Evolutionary conservation across 1,140 invertebrate genomes (phyloP), one percentile per base, ranked within the genome.

Genomic region (Danaus melanippus): DNA sequence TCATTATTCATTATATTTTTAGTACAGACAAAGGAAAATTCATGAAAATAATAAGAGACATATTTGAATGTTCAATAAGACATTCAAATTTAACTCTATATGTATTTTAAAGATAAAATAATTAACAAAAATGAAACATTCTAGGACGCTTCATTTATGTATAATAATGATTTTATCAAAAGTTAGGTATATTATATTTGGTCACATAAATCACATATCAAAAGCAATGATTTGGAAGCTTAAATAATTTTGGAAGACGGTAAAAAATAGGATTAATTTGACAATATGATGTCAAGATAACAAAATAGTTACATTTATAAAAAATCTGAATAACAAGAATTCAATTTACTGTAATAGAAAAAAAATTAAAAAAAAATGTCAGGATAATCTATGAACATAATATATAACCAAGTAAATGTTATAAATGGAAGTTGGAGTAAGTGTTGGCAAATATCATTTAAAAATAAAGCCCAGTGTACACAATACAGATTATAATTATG

Each of bases 121-220:
- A 32, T 32, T 32, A 32, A 32, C 7, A 32, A 0, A 32, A 32
- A 32, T 32, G 21, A 32, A 7, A 1, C 21, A 32, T 7, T 4
- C 21, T 32, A 7, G 0, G 21, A 32, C 21, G 21, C 21, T 32
- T 32, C 21, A 32, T 48, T 32, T 62, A 62, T 61, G 58, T 68
- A 67, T 62, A 64, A 53, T 53, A 53, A 50, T 46, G 39, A 58
- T 47, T 67, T 61, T 71, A 65, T 65, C 56, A 69, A 72, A 76
- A 71, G 61, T 66, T 62, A 59, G 21, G 49, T 60, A 69, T 69
- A 71, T 71, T 75, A 71, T 77, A 71, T 77, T 75, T 74, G 68
- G 74, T 77, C 70, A 69, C 59, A 68, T 71, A 71, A 71, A 77
- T 74, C 72, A 75, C 71, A 72, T 68, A 68, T 76, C 58, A 47